Base-by-base conservation (phyloP, 2,888 invertebrate genomes). In the Temnothorax ravouxi region DNA sequence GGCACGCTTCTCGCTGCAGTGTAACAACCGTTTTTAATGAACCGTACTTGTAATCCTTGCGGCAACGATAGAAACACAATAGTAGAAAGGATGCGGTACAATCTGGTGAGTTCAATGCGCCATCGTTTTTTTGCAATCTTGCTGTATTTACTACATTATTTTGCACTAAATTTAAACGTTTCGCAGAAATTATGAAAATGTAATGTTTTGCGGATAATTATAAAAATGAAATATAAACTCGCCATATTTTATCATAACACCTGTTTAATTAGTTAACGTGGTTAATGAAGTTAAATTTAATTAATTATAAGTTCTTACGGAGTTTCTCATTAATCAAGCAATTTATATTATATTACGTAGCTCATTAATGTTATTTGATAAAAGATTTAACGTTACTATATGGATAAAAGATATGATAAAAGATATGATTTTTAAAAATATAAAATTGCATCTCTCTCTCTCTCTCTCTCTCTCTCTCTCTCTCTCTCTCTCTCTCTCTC, bases 1-100 rank as follows among this genome's bases (percentile, higher is more conserved):
- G 62, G 83, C 34, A 56, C 29, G 61, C 82, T 62, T 52, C 44
- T 64, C 72, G 44, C 67, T 83, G 72, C 61, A 83, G 86, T 86
- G 86, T 83, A 87, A 89, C 86, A 83, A 79, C 80, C 66, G 83
- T 89, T 89, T 89, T 89, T 88, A 89, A 89, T 86, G 80, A 76
- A 64, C 25, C 79, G 25, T 74, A 61, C 80, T 80, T 79, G 86
- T 71, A 86, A 86, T 89, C 79, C 84, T 56, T 71, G 79, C 34
- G 67, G 59, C 34, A 69, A 67, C 47, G 54, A 50, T 64, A 56
- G 67, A 77, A 83, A 79, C 41, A 76, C 79, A 74, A 76, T 56
- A 71, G 52, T 25, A 34, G 50, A 15, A 47, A 69, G 15, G 21
- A 79, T 71, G 47, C 25, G 61, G 9, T 47, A 15, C 47, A 75